These are phyloP conservation scores for Gavia stellata DNA, from an alignment of 2,113 vertebrate species.

Conservation along the genomic window DNA sequence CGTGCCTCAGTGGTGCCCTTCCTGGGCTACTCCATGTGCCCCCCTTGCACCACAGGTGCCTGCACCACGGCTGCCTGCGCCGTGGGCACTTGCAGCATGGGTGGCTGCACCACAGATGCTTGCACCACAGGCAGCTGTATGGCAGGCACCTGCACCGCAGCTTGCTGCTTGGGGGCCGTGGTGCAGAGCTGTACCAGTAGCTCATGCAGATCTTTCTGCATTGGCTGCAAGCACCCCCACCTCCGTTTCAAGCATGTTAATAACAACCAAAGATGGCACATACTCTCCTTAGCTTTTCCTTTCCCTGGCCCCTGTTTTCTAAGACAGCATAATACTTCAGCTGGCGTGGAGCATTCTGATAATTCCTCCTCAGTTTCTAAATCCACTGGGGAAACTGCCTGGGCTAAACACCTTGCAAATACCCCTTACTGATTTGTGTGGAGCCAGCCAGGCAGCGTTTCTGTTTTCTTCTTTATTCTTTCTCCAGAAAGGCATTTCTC, in stretches of 20 bases:
- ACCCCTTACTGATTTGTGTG: rapidly evolving
- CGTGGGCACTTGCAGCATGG: rapidly evolving
- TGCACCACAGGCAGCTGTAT: background rate
- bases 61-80: background rate
- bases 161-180: background rate
- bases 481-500: background rate
- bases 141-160: background rate
- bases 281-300: background rate
- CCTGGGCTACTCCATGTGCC: background rate
- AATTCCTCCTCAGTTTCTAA: background rate
- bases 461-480: background rate
- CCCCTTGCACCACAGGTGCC: background rate
- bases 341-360: background rate
- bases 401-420: background rate
- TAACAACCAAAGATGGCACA: background rate
- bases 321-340: background rate
- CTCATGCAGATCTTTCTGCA: background rate
- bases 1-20: background rate
- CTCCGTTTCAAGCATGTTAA: background rate
- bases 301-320: background rate
- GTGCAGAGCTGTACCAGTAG: background rate
- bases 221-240: background rate
- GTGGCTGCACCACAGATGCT: background rate
- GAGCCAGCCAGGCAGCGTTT: background rate
- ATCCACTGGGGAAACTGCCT: background rate